Conservation (phyloP, 2,888 invertebrate species). For the Lampropteryx suffumata region DNA sequence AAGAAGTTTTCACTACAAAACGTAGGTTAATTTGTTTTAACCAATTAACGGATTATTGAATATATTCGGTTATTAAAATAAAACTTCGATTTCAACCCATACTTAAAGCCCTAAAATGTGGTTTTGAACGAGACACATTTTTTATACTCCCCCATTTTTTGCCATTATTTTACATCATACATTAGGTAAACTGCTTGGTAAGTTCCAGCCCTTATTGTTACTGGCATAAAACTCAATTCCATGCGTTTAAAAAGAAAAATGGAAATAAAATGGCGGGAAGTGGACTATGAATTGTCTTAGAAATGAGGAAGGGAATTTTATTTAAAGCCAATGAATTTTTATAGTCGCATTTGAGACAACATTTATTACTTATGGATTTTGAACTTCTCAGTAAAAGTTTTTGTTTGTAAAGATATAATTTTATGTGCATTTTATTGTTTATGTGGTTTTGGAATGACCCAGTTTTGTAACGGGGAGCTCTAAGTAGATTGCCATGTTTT, state of each 20-base stretch:
- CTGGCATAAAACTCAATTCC: constrained; percentile 1
- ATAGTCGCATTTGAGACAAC: constrained; percentile 50
- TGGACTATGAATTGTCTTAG: constrained; percentile 75
- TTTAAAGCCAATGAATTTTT: constrained; percentile 73
- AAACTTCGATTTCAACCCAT: constrained; percentile 51
- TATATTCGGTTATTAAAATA: constrained; percentile 33
- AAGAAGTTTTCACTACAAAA: no score
- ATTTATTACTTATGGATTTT: constrained; percentile 43
- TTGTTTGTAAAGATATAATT: constrained; percentile 48
- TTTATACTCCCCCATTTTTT: constrained; percentile 56
- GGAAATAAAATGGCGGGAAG: constrained; percentile 74
- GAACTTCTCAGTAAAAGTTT: constrained; percentile 43
- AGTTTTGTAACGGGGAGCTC: constrained; percentile 24
- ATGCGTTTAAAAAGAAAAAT: constrained; percentile 46
- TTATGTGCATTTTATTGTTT: constrained; percentile 46
- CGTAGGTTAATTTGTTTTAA: no score
- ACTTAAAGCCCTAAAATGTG: constrained; percentile 53
- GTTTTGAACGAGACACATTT: constrained; percentile 69
- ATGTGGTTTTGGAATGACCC: constrained; percentile 33
- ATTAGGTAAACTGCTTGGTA: constrained; percentile 19
- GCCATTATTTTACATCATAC: constrained; percentile 60
- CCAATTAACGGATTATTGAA: not conserved
- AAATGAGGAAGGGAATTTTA: constrained; percentile 56
- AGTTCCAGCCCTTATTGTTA: constrained; percentile 9
- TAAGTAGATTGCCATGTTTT: constrained; percentile 15